Percentiles rank a stretch among this genome's conserved stretches.
Evolutionary conservation across 2,888 invertebrate genomes (phyloP).

Genomic region (Lasioglossum figueresi): DNA sequence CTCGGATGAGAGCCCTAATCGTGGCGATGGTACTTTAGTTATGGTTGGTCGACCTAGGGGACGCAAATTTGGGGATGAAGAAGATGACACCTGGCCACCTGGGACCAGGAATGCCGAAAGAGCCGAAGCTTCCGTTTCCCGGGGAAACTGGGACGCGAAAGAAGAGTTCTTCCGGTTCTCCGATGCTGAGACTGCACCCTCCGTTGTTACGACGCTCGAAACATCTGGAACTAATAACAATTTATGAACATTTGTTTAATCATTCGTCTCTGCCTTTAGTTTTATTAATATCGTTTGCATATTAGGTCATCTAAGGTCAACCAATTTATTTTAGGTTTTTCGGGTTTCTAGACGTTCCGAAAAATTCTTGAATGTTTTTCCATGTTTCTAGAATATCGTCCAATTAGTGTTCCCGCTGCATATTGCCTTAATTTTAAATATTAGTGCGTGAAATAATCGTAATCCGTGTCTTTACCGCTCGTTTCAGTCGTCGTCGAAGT

Average conservation of each 20-base stretch:
- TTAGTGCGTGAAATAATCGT: not conserved
- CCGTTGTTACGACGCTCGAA: constrained; percentile 17
- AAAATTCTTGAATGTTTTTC: too few relatives aligned
- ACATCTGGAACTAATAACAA: constrained; percentile 39
- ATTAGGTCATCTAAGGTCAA: too few relatives aligned
- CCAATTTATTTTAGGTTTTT: too few relatives aligned
- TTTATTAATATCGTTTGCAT: not conserved
- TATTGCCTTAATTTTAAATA: not conserved
- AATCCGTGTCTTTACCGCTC: constrained; percentile 38
- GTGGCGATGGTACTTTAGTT: constrained; percentile 86
- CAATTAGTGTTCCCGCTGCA: not conserved
- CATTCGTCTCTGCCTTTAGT: not conserved
- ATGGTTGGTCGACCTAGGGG: constrained; percentile 86
- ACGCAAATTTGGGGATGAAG: constrained; percentile 67
- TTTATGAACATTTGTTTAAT: not conserved
- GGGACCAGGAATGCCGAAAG: constrained; percentile 88
- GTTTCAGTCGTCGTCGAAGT: constrained; percentile 29
- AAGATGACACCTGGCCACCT: constrained; percentile 85
- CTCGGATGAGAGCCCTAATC: constrained; percentile 62
- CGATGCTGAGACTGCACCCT: constrained; percentile 18
- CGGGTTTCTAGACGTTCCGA: too few relatives aligned
- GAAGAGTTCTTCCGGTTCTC: constrained; percentile 50
- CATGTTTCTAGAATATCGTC: not conserved
- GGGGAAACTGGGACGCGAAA: constrained; percentile 74
- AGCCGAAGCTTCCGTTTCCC: constrained; percentile 84